Evolutionary conservation across 2,113 vertebrate genomes (phyloP).

Genomic region (Nansenia antarctica): DNA sequence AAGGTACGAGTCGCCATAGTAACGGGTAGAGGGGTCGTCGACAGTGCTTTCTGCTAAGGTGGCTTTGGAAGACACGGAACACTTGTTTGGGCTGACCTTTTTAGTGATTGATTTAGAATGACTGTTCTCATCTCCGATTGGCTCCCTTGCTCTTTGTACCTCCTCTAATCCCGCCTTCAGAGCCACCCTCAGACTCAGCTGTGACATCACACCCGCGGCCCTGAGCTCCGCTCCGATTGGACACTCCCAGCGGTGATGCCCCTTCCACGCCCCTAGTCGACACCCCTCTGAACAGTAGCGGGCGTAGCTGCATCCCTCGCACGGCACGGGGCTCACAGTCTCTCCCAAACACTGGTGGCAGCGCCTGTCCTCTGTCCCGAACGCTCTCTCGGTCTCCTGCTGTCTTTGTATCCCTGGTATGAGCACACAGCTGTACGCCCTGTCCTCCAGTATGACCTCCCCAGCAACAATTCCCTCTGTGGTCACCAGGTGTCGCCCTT

Average conservation of each 20-base stretch:
- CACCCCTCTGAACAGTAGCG: constrained; percentile 85
- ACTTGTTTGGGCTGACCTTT: not conserved
- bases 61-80: constrained; percentile 6
- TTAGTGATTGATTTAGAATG: not conserved
- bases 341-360: constrained; percentile 87
- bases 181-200: constrained; percentile 83
- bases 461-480: constrained; percentile 77
- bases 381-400: constrained; percentile 6
- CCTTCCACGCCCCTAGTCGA: constrained; percentile 78
- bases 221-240: constrained; percentile 78
- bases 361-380: constrained; percentile 72
- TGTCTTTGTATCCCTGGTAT: constrained; percentile 65
- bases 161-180: constrained; percentile 79
- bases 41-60: constrained; percentile 40
- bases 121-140: constrained; percentile 10
- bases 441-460: constrained; percentile 82
- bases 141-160: constrained; percentile 49
- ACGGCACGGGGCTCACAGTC: constrained; percentile 76
- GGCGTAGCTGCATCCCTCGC: constrained; percentile 83
- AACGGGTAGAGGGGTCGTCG: constrained; percentile 48
- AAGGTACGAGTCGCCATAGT: constrained; percentile 75
- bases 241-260: constrained; percentile 87
- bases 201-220: constrained; percentile 81
- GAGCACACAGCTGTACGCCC: constrained; percentile 87
- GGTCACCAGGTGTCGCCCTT: constrained; percentile 83